Percentiles rank a stretch among this genome's conserved stretches.
Evolutionary conservation across 2,113 vertebrate genomes (phyloP).

Genomic region (Tretioscincus oriximinensis): DNA sequence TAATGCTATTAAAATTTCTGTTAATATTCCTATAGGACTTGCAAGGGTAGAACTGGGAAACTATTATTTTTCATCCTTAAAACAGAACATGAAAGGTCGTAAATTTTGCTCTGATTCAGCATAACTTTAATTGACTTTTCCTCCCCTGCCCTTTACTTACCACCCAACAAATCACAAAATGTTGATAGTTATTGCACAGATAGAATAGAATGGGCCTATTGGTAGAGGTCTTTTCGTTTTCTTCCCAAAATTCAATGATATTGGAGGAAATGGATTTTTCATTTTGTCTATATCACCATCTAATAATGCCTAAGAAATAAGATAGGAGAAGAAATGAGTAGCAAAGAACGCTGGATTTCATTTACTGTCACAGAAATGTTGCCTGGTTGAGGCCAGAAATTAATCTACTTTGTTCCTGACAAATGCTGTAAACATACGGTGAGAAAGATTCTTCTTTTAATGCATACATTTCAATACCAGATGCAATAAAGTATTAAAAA

Average conservation of each 20-base stretch:
- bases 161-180: neutral
- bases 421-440: constrained; percentile 62
- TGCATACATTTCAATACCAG: constrained; percentile 62
- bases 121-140: neutral
- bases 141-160: neutral
- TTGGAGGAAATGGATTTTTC: constrained; percentile 50
- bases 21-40: neutral
- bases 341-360: constrained; percentile 61
- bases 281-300: constrained; percentile 8
- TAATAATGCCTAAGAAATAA: constrained; percentile 59
- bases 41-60: neutral
- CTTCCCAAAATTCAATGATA: constrained; percentile 40
- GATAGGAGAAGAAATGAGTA: constrained; percentile 44
- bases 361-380: constrained; percentile 58
- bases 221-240: neutral
- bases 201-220: constrained; percentile 26
- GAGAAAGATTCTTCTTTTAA: constrained; percentile 53
- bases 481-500: constrained; percentile 58
- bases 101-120: fast-evolving
- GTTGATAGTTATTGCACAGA: constrained; percentile 27
- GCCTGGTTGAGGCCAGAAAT: constrained; percentile 58
- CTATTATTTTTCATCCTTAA: neutral
- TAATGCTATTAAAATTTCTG: neutral
- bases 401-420: constrained; percentile 64
- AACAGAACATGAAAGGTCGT: fast-evolving